Percentiles rank a stretch among this genome's conserved stretches.
These are phyloP conservation scores for Micronisus gabar DNA, from an alignment of 2,113 vertebrate genomes.

Conservation along the genomic window DNA sequence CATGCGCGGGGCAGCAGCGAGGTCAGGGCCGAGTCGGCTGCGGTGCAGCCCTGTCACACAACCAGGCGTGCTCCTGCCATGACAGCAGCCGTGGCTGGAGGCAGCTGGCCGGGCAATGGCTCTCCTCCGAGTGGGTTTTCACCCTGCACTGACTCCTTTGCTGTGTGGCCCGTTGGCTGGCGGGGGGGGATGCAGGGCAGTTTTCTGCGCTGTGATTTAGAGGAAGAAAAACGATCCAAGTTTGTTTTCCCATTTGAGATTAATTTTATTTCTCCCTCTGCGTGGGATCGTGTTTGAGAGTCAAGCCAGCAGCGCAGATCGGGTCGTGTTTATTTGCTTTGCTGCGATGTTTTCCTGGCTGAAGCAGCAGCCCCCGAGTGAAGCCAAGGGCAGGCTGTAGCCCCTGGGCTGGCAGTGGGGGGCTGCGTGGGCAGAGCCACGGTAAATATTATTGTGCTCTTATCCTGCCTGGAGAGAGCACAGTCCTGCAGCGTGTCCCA, in stretches of 20 bases:
- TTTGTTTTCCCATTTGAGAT: constrained; percentile 3
- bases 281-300: not conserved
- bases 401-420: not conserved
- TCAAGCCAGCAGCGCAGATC: not conserved
- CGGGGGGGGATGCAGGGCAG: not conserved
- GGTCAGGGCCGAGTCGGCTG: not conserved
- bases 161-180: not conserved
- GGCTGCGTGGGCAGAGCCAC: not conserved
- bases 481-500: fast-evolving
- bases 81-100: not conserved
- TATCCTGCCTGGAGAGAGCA: not conserved
- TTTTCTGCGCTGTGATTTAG: not conserved
- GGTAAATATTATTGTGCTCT: constrained; percentile 15
- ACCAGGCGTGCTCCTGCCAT: not conserved
- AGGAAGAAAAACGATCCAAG: not conserved
- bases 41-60: not conserved
- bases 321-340: not conserved
- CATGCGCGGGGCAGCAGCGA: not conserved
- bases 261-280: constrained; percentile 11
- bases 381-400: not conserved
- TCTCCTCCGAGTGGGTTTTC: not conserved
- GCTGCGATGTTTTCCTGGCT: constrained; percentile 19
- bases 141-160: not conserved
- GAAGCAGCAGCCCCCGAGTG: not conserved
- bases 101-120: fast-evolving